Conservation (phyloP, 2,888 invertebrate genomes). For the Drosophila aldrichi region DNA sequence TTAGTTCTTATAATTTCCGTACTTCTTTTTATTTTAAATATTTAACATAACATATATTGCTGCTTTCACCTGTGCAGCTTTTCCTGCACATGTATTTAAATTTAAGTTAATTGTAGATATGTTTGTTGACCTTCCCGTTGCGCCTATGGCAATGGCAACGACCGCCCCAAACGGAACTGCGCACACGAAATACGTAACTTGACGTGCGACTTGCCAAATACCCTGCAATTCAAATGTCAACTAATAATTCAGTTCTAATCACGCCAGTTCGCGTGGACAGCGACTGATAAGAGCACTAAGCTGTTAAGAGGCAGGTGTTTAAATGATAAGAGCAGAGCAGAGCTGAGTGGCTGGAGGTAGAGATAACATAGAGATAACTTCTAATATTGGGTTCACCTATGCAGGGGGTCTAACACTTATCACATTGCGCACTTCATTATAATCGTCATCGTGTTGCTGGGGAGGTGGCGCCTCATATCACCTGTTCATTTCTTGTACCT, state of each 20-base stretch:
- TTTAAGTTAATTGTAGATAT: conserved; percentile 12
- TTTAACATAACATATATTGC: too few relatives aligned
- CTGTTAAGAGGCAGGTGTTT: conserved; percentile 31
- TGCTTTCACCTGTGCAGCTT: neutral
- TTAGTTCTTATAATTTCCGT: too few relatives aligned
- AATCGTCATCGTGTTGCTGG: neutral
- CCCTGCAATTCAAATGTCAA: neutral
- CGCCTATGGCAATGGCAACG: conserved; percentile 10
- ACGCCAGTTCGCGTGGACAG: conserved; percentile 21
- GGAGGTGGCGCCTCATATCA: neutral
- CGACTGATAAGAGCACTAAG: conserved; percentile 29
- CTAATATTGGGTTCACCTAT: neutral
- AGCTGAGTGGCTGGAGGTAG: too few relatives aligned
- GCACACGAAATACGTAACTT: conserved; percentile 20
- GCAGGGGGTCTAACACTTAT: conserved; percentile 32
- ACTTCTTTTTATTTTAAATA: too few relatives aligned
- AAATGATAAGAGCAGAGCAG: conserved; percentile 14
- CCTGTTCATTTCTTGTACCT: conserved; percentile 5
- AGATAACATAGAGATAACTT: conserved; percentile 7
- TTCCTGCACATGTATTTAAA: conserved; percentile 8
- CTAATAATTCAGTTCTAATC: conserved; percentile 14
- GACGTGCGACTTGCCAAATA: conserved; percentile 9
- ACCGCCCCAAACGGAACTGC: conserved; percentile 21
- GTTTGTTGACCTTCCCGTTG: conserved; percentile 27
- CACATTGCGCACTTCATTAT: conserved; percentile 10